Conservation (phyloP, 2,888 invertebrate genomes). For the Spisula subtruncata region DNA sequence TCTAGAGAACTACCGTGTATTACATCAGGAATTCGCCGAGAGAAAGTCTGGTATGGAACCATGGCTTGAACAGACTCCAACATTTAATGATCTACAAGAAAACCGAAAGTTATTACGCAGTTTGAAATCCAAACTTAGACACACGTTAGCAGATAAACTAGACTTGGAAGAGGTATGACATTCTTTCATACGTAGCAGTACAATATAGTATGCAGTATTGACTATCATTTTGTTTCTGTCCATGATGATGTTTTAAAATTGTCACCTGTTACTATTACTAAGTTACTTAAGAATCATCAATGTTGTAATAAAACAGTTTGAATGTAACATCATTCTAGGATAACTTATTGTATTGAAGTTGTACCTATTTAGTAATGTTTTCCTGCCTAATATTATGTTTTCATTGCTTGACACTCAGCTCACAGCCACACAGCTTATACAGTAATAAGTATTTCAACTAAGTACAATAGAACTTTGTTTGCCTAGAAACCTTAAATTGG, state of each 20-base stretch:
- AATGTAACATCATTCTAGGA: too few relatives aligned
- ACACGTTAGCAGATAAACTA: conserved; percentile 83
- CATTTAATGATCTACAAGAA: conserved; percentile 75
- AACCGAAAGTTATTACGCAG: conserved; percentile 78
- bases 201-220: too few relatives aligned
- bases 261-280: not conserved
- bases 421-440: too few relatives aligned
- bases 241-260: not conserved
- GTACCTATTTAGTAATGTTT: too few relatives aligned
- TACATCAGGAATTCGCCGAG: conserved; percentile 75
- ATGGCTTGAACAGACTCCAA: conserved; percentile 82
- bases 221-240: too few relatives aligned
- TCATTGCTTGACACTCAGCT: too few relatives aligned
- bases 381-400: too few relatives aligned
- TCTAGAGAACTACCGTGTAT: conserved; percentile 75
- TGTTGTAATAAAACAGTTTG: too few relatives aligned
- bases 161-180: conserved; percentile 84
- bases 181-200: not conserved
- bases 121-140: conserved; percentile 84
- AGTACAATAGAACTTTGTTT: too few relatives aligned
- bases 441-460: too few relatives aligned
- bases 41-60: conserved; percentile 76
- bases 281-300: not conserved
- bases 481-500: too few relatives aligned
- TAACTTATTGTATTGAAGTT: too few relatives aligned